Base-by-base conservation (phyloP, 1,140 invertebrate species). In the Papilio helenus region DNA sequence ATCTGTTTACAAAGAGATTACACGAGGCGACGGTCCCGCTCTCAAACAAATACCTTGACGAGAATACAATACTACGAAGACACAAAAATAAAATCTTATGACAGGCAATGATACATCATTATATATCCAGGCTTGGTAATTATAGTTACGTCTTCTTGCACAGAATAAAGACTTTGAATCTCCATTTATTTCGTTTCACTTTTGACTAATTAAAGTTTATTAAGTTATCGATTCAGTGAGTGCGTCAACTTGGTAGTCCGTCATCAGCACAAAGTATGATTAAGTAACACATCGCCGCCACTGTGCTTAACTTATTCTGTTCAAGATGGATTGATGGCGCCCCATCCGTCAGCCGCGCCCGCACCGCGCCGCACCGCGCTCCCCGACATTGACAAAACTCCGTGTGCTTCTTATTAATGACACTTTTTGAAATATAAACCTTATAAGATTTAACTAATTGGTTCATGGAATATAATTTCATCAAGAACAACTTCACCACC, bases 351-450 rank as follows among this genome's bases (percentile, higher is more conserved):
- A 29, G 10, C 26, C 23, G 26, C 58, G n/a, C 58, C 10, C 55
- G 3, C 34, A 34, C 34, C 34, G 34, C 34, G 1, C 34, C 46
- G 46, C 46, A 1, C 16, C 46, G 14, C 46, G 14, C 46, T 10
- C 58, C 12, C 26, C 23, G 61, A 68, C 61, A 68, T 5, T 68
- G 61, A 68, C 26, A 16, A 68, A 68, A 14, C 26, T 68, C 12
- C 14, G 12, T 34, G 61, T 29, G 23, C 61, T 29, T 29, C 23
- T 29, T 29, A 68, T 29, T 68, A 68, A 68, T 68, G 61, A 68
- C 61, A 68, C 61, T 68, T 65, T 65, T 29, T 29, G 23, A 65
- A 65, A 65, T 14, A 65, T 65, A 65, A 65, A 65, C 61, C 23
- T 55, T 20, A 14, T 61, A 65, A 65, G 61, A 29, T 20, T 65